These are phyloP conservation scores for Sarcophaga bullata DNA, from an alignment of 1,140 invertebrate species.

Conservation along the genomic window DNA sequence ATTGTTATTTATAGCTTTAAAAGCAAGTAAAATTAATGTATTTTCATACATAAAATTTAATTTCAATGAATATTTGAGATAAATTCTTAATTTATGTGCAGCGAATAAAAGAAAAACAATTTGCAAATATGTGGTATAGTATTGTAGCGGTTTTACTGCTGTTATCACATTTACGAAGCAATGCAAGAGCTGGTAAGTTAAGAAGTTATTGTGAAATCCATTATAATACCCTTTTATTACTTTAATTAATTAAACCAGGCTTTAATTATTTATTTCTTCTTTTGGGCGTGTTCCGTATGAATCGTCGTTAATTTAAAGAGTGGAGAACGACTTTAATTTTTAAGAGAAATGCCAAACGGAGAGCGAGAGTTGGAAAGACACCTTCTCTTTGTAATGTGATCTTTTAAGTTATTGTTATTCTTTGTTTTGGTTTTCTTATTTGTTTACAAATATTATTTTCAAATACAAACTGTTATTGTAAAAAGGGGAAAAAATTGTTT, in stretches of 20 bases:
- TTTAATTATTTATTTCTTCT: slow-evolving; percentile 11
- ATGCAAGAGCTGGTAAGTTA: slow-evolving; percentile 21
- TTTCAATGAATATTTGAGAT: not conserved
- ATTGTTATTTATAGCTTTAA: slow-evolving; percentile 31
- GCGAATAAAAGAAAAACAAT: not conserved
- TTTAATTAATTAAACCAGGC: not conserved
- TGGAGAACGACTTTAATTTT: not conserved
- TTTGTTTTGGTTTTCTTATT: slow-evolving; percentile 7
- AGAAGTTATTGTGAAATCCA: not conserved
- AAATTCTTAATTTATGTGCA: not conserved
- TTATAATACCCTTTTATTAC: not conserved
- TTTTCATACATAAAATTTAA: slow-evolving; percentile 26
- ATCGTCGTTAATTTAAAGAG: slow-evolving; percentile 25
- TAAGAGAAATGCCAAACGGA: not conserved
- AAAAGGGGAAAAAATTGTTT: too few relatives aligned
- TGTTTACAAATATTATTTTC: not conserved
- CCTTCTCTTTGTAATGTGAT: slow-evolving; percentile 5
- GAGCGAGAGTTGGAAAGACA: not conserved
- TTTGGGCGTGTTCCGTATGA: slow-evolving; percentile 33
- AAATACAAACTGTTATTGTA: too few relatives aligned
- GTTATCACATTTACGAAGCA: not conserved
- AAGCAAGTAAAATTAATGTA: slow-evolving; percentile 30
- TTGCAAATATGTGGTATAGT: slow-evolving; percentile 25
- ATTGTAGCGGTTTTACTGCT: slow-evolving; percentile 19
- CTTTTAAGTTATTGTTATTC: not conserved